Evolutionary conservation across 2,113 vertebrate genomes (phyloP).

Genomic region (Gopherus flavomarginatus): DNA sequence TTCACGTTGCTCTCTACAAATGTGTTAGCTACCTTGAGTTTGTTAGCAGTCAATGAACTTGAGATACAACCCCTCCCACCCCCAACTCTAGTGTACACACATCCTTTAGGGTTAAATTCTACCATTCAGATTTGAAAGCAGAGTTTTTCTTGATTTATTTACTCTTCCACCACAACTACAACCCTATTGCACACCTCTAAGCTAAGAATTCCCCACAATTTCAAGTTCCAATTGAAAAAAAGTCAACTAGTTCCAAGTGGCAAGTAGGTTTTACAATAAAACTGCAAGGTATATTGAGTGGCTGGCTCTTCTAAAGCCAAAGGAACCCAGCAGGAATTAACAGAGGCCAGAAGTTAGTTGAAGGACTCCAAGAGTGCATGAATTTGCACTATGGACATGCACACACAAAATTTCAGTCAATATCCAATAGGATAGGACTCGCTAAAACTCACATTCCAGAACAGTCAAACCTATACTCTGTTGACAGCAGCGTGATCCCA

Average conservation of each 20-base stretch:
- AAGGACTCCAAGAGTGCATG: neutral
- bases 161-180: neutral
- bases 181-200: neutral
- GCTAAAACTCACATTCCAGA: neutral
- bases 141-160: neutral
- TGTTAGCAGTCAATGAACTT: neutral
- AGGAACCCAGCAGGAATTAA: neutral
- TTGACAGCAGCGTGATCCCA: neutral
- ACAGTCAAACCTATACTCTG: neutral
- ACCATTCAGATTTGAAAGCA: neutral
- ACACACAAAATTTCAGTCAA: neutral
- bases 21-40: neutral
- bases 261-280: neutral
- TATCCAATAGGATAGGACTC: neutral
- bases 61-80: neutral
- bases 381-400: neutral
- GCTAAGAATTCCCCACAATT: neutral
- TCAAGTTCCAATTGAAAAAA: neutral
- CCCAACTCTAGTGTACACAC: neutral
- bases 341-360: neutral
- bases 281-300: neutral
- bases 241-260: neutral
- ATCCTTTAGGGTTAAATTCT: neutral
- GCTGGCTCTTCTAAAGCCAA: neutral
- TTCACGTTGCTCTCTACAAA: neutral